A percentile compares a stretch with the other conserved stretches of the same genome.
Evolutionary conservation across 2,113 vertebrate species (phyloP).

Genomic region (Oreochromis spilurus): DNA sequence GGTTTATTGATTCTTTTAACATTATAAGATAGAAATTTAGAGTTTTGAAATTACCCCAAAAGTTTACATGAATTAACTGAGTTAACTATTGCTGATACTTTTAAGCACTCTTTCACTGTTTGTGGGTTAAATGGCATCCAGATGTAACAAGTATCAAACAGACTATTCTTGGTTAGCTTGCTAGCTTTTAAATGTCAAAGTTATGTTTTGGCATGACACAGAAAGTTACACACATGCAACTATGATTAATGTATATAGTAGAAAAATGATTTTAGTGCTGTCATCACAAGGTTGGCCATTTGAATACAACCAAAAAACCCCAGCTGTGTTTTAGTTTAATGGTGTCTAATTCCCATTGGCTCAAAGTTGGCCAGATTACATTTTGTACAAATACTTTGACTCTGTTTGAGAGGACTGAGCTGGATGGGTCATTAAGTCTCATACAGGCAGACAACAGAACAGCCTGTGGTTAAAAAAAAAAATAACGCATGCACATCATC

Average conservation of each 20-base stretch:
- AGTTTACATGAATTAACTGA: not conserved
- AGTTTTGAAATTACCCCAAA: not conserved
- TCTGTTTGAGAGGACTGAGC: not conserved
- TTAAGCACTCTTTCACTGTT: not conserved
- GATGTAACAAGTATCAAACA: not conserved
- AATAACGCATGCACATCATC: not conserved
- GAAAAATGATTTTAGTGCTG: not conserved
- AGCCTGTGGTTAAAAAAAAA: slow-evolving; percentile 10
- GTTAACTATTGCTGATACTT: not conserved
- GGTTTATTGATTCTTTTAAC: accelerated
- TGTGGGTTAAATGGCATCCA: not conserved
- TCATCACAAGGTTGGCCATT: not conserved
- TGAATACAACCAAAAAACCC: not conserved
- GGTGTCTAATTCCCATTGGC: not conserved
- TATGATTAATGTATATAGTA: not conserved
- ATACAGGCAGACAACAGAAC: not conserved
- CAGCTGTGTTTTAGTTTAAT: slow-evolving; percentile 12
- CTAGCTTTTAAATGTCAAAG: not conserved
- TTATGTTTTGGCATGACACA: not conserved
- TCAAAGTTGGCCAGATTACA: slow-evolving; percentile 24
- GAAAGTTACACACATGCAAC: not conserved
- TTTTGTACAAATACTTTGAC: not conserved
- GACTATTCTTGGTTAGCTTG: not conserved
- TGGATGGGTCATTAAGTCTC: slow-evolving; percentile 38
- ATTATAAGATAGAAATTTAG: not conserved